phyloP scores from a whole-genome alignment of 2,113 vertebrate species.

The Labeo catla region DNA sequence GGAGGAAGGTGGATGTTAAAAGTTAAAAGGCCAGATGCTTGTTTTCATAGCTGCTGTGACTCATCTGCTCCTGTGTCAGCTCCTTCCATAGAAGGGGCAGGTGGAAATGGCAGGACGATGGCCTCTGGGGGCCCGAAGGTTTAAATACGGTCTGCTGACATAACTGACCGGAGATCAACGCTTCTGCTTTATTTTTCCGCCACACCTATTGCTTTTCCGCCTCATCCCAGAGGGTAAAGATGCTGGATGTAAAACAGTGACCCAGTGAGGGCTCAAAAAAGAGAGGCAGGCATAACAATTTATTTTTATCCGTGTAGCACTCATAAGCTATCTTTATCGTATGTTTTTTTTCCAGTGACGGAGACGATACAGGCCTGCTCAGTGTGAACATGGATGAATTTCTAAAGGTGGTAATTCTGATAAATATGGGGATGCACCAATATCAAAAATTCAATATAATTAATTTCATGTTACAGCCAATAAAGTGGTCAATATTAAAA shows the following conservation, averaged over 20 bases:
- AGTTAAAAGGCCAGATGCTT: slow-evolving; percentile 34
- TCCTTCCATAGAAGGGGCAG: slow-evolving; percentile 30
- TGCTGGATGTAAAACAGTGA: not conserved
- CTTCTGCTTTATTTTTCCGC: slow-evolving; percentile 40
- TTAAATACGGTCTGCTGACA: slow-evolving; percentile 44
- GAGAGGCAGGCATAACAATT: not conserved
- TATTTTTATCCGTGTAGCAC: not conserved
- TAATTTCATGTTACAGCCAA: not conserved
- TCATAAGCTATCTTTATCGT: not conserved
- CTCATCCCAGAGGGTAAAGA: not conserved
- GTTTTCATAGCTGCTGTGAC: slow-evolving; percentile 39
- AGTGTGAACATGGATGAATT: not conserved
- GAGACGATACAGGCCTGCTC: not conserved
- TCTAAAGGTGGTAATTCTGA: not conserved
- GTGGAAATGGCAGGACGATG: slow-evolving; percentile 35
- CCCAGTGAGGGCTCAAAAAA: not conserved
- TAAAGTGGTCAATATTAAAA: not conserved
- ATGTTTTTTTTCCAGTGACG: not conserved
- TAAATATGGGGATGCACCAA: not conserved
- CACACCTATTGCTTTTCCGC: slow-evolving; percentile 45
- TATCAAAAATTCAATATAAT: not conserved
- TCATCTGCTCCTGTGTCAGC: slow-evolving; percentile 36
- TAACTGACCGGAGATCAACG: slow-evolving; percentile 21
- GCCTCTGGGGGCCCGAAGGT: slow-evolving; percentile 14
- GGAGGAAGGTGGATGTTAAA: slow-evolving; percentile 16